Conservation (phyloP, 2,888 invertebrate genomes). For the Megamerina dolium region DNA sequence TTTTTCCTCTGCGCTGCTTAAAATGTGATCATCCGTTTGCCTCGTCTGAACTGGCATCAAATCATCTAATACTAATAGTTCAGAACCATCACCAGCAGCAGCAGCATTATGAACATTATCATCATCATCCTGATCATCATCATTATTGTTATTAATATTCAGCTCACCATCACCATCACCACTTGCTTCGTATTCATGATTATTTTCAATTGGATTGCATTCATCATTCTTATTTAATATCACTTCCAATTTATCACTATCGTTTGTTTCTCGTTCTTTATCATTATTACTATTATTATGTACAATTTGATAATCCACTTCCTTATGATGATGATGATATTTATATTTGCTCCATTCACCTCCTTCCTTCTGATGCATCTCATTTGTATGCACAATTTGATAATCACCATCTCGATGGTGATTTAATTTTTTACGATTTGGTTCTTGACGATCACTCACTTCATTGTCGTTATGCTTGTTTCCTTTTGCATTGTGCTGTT, state of each 20-base stretch:
- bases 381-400: not conserved
- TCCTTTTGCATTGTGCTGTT: too few relatives aligned
- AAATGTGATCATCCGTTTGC: slow-evolving; percentile 19
- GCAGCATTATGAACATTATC: slow-evolving; percentile 21
- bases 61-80: slow-evolving; percentile 30
- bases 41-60: slow-evolving; percentile 28
- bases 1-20: slow-evolving; percentile 6
- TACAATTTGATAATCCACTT: slow-evolving; percentile 30
- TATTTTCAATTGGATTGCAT: slow-evolving; percentile 19
- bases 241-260: slow-evolving; percentile 34
- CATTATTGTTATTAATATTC: too few relatives aligned
- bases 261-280: slow-evolving; percentile 13
- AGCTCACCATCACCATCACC: slow-evolving; percentile 24
- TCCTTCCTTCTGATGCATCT: slow-evolving; percentile 1
- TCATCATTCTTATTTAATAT: slow-evolving; percentile 27
- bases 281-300: slow-evolving; percentile 19
- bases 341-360: too few relatives aligned
- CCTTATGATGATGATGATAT: too few relatives aligned
- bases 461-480: not conserved
- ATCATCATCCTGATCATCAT: slow-evolving; percentile 30
- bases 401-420: not conserved
- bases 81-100: slow-evolving; percentile 23
- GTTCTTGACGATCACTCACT: not conserved
- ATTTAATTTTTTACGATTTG: not conserved
- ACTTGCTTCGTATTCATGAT: slow-evolving; percentile 23